Conservation (phyloP, 2,888 invertebrate genomes). For the Sericinus montela region DNA sequence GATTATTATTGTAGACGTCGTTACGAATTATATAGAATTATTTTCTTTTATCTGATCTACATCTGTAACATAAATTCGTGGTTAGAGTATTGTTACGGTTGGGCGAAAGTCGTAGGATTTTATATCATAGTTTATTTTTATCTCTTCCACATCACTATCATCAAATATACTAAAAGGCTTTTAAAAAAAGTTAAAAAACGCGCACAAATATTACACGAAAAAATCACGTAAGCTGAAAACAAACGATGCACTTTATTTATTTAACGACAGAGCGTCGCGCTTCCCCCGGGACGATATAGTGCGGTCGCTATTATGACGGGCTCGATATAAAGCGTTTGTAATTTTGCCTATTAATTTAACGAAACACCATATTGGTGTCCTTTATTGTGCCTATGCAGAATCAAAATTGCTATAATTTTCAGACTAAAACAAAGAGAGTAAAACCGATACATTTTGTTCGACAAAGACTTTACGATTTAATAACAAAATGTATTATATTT, state of each 20-base stretch:
- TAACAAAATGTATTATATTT: too few relatives aligned
- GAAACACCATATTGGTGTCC: conserved; percentile 8
- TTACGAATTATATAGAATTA: too few relatives aligned
- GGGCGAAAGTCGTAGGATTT: too few relatives aligned
- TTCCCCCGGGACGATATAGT: conserved; percentile 13
- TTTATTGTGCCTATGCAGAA: conserved; percentile 4
- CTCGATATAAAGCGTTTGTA: conserved; percentile 10
- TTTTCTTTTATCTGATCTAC: too few relatives aligned
- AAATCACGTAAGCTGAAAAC: conserved; percentile 5
- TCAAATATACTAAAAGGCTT: background rate
- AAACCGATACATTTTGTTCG: too few relatives aligned
- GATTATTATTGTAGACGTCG: too few relatives aligned
- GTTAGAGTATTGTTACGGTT: too few relatives aligned
- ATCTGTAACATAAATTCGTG: too few relatives aligned
- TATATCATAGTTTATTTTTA: too few relatives aligned
- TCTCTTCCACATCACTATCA: too few relatives aligned
- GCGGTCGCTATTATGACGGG: conserved; percentile 13
- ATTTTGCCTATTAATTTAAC: conserved; percentile 18
- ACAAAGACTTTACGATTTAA: too few relatives aligned
- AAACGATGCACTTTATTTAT: conserved; percentile 9
- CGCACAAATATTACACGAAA: background rate
- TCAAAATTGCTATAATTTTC: background rate
- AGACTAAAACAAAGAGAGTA: background rate
- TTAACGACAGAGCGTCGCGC: conserved; percentile 11
- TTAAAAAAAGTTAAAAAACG: background rate